Evolutionary conservation across 2,797 vertebrate species (phyloP).

Genomic region (Acropternis orthonyx): DNA sequence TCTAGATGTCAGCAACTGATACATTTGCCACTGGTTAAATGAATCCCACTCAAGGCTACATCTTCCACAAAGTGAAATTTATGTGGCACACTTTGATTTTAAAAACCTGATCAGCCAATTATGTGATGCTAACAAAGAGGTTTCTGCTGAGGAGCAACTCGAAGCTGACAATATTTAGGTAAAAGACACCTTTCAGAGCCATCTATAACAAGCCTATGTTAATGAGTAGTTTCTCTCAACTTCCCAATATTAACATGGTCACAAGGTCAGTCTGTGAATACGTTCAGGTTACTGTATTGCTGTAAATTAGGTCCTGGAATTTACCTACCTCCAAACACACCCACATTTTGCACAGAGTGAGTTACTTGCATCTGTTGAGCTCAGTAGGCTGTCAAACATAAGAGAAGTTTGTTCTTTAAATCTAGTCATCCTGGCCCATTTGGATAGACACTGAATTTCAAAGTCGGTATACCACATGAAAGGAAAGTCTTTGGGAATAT

Average conservation of each 20-base stretch:
- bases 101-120: background rate
- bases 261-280: background rate
- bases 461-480: background rate
- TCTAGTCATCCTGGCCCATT: background rate
- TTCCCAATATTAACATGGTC: background rate
- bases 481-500: background rate
- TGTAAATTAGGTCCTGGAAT: background rate
- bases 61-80: background rate
- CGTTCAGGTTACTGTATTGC: rapidly evolving
- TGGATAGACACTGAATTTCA: background rate
- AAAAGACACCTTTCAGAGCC: background rate
- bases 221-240: background rate
- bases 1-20: background rate
- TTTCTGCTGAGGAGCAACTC: background rate
- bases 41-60: background rate
- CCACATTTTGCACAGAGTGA: background rate
- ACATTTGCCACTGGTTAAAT: background rate
- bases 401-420: background rate
- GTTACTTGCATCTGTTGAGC: background rate
- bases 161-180: background rate
- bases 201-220: background rate
- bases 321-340: background rate
- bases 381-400: background rate
- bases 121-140: background rate
- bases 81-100: background rate